phyloP scores from a whole-genome alignment of 2,113 vertebrate genomes.

The Odontophorus gujanensis region DNA sequence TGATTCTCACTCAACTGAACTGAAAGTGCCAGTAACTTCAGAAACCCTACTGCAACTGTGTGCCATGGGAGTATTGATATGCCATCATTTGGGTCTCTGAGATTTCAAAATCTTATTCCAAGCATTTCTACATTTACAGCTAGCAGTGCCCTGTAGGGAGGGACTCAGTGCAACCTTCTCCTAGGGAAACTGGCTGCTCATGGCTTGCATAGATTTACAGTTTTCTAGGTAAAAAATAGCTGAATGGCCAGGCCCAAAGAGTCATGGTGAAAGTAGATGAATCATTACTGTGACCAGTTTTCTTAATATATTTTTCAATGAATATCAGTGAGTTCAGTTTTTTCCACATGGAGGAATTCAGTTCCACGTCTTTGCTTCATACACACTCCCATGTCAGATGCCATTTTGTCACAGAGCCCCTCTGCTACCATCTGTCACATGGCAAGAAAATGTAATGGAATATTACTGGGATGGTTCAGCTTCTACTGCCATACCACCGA shows the following conservation, averaged over 20 bases:
- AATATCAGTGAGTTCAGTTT: background rate
- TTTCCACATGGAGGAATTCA: background rate
- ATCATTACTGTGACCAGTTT: background rate
- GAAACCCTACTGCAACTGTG: fast-evolving
- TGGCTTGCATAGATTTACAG: background rate
- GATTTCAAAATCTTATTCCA: background rate
- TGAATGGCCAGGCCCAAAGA: background rate
- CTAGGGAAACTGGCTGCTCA: background rate
- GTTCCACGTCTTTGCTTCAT: background rate
- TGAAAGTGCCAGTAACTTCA: background rate
- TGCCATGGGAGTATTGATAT: background rate
- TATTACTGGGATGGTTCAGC: background rate
- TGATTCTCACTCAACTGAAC: background rate
- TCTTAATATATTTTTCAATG: background rate
- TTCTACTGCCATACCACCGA: background rate
- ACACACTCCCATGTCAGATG: background rate
- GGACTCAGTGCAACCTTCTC: background rate
- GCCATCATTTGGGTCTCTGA: background rate
- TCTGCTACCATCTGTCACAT: background rate
- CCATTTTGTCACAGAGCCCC: background rate
- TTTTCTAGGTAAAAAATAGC: background rate
- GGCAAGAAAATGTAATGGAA: background rate
- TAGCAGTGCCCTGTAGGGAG: background rate
- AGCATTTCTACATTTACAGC: background rate
- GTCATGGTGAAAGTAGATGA: background rate